phyloP scores from a whole-genome alignment of 2,797 vertebrate species.

The Parauchenoglanis punctatus region DNA sequence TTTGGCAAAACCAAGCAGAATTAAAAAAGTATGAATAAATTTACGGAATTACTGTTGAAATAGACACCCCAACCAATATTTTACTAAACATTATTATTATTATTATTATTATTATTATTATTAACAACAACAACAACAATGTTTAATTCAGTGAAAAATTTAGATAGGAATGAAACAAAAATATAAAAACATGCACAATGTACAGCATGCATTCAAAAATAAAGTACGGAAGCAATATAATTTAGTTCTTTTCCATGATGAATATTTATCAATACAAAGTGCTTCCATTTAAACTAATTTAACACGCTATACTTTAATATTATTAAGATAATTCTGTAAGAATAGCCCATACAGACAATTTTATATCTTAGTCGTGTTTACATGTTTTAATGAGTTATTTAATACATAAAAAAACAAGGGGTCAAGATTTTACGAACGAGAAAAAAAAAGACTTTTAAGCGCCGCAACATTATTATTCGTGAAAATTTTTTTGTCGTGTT shows the following conservation, averaged over 20 bases:
- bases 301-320: neutral
- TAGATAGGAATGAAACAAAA: conserved; percentile 31
- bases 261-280: too few species aligned
- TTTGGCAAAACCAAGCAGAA: conserved; percentile 75
- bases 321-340: neutral
- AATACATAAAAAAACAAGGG: neutral
- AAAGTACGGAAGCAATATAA: conserved; percentile 2
- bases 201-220: conserved; percentile 16
- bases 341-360: neutral
- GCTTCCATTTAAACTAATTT: neutral
- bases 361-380: neutral
- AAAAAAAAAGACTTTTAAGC: neutral
- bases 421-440: neutral
- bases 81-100: neutral
- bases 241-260: neutral
- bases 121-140: too few species aligned
- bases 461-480: neutral
- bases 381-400: neutral
- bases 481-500: neutral
- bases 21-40: conserved; percentile 71
- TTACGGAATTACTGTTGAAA: conserved; percentile 25
- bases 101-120: neutral
- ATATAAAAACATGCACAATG: neutral
- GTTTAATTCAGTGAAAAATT: neutral
- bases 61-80: conserved; percentile 66